Conservation (phyloP, 2,888 invertebrate species). For the Phengaris alcon region DNA sequence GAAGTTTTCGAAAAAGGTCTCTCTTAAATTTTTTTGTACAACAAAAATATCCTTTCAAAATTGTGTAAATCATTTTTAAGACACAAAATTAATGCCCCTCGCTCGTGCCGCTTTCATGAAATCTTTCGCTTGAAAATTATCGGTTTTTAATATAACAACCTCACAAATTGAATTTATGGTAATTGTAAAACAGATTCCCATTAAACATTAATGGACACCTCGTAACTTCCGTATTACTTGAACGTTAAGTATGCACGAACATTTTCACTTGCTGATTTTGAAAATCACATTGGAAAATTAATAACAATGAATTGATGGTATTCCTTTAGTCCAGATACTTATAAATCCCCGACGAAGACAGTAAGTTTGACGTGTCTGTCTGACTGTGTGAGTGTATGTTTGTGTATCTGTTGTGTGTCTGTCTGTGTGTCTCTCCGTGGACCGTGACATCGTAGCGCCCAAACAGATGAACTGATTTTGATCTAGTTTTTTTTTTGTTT, state of each 20-base stretch:
- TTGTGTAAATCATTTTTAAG: constrained; percentile 65
- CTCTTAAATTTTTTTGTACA: background rate
- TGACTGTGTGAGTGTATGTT: no score
- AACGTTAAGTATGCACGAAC: background rate
- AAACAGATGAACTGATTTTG: no score
- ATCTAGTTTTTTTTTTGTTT: no score
- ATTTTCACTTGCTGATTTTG: background rate
- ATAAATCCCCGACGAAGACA: no score
- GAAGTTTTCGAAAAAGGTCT: background rate
- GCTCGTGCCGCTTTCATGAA: constrained; percentile 51
- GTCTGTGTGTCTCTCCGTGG: no score
- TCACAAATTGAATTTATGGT: constrained; percentile 34
- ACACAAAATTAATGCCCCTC: constrained; percentile 69
- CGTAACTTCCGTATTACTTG: constrained; percentile 1
- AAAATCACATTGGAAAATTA: background rate
- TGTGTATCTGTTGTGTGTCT: no score
- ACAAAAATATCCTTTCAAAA: constrained; percentile 53
- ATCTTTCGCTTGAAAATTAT: constrained; percentile 45
- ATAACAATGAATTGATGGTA: no score
- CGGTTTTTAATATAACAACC: constrained; percentile 29
- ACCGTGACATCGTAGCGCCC: no score
- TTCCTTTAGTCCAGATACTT: no score
- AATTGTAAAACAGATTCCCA: constrained; percentile 29
- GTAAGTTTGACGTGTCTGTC: no score
- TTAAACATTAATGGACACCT: background rate